Evolutionary conservation across 2,113 vertebrate species (phyloP), one percentile per base, ranked within the genome.

Genomic region (Trogon surrucura): DNA sequence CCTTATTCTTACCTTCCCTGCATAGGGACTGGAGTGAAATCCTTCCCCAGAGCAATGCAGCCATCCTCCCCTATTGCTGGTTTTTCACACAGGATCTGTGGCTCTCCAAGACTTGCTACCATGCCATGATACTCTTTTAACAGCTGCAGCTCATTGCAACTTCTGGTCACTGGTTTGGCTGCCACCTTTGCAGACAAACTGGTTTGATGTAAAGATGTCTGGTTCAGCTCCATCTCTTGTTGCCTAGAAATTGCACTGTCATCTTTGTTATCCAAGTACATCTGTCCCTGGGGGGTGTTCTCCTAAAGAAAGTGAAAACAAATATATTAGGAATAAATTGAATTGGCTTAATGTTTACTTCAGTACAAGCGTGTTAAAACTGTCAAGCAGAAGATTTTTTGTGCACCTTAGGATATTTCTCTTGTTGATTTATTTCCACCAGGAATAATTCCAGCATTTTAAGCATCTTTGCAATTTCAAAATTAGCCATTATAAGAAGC

Each of bases 241-340:
- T 97, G 98, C 97, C 85, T 91, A 71, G 95, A 91, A 92, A 96
- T 50, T 13, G 83, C 64, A 45, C 74, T 79, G 36, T 94, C 94
- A 89, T 91, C 97, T 94, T 98, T 98, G 96, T 98, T 99, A 92
- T 99, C 98, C 97, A 99, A 96, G 95, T 98, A 98, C 98, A 99
- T 99, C 94, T 67, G 96, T 95, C 70, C 82, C 80, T 70, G 54
- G 48, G 34, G 72, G 61, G 6, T 0, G 62, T 85, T 93, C 58
- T 81, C 84, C 97, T 97, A 81, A 94, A 96, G 64, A 94, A 83
- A 89, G 29, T 19, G n/a, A 69, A 96, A 91, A 90, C 62, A 95
- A 91, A 89, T 79, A 57, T n/a, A 73, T 78, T 58, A 62, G n/a
- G 77, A 70, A 50, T 72, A 72, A 91, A 80, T 30, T 34, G 30